Evolutionary conservation across 2,797 vertebrate species (phyloP).

Genomic region (Dipus sagitta): DNA sequence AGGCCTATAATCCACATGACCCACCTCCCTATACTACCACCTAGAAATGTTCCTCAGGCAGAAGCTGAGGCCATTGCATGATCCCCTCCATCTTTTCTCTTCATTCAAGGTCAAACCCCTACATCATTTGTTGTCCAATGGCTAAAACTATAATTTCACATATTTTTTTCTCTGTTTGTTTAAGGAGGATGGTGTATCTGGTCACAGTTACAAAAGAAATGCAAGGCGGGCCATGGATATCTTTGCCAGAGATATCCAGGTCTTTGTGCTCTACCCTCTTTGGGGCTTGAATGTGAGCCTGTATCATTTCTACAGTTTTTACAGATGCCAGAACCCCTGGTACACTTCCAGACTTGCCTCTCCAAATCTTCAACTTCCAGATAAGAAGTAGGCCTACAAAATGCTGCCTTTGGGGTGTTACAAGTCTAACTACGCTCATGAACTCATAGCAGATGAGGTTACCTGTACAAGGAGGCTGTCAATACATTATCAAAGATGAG

Average conservation of each 20-base stretch:
- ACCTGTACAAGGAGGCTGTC: too few species aligned
- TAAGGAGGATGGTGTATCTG: not conserved
- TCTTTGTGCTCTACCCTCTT: not conserved
- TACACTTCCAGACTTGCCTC: not conserved
- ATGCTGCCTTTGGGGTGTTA: too few species aligned
- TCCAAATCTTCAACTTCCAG: not conserved
- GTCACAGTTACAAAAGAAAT: not conserved
- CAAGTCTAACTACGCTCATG: too few species aligned
- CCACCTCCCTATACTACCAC: not conserved
- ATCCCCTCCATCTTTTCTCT: not conserved
- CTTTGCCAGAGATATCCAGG: not conserved
- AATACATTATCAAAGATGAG: too few species aligned
- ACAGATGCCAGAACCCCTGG: not conserved
- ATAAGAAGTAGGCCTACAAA: too few species aligned
- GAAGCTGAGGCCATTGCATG: fast-evolving
- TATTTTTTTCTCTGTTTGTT: not conserved
- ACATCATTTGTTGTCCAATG: not conserved
- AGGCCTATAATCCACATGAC: not conserved
- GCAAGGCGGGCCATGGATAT: not conserved
- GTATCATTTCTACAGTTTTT: not conserved
- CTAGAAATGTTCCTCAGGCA: not conserved
- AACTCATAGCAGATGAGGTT: too few species aligned
- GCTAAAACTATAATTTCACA: not conserved
- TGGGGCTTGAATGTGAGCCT: not conserved
- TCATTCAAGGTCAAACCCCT: not conserved